Base-by-base conservation (phyloP, 2,888 invertebrate species). In the Oxystoma pomonae region DNA sequence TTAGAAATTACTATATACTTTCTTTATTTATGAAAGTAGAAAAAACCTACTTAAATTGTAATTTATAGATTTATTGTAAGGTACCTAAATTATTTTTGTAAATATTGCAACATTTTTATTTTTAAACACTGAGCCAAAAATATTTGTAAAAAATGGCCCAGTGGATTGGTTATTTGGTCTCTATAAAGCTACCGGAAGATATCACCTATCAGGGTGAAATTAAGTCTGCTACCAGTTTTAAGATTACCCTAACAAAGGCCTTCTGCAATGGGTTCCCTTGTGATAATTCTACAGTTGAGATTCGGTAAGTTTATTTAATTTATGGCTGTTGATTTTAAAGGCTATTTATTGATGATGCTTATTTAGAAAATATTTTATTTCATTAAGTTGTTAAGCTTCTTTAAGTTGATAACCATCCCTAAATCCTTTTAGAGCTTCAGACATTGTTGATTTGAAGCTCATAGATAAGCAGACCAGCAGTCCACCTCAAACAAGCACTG, bases 181-280 rank as follows among this genome's bases (percentile, higher is more conserved):
- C 94, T 17, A 88, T 95, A 65, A 89, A 90, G 77, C 87, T 86
- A 20, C 88, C 89, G 65, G 86, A 87, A 56, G 79, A 91, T 67
- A 93, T 93, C 57, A 88, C 88, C 65, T 95, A 91, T 77, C 94
- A 95, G 80, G 92, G 89, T 16, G 84, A 85, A 74, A 94, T 96
- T 67, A 81, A 86, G 61, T 85, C 86, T 72, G 89, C 93, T 20
- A 90, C 91, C 73, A 86, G 86, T 59, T 81, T 82, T 55, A 85
- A 86, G 58, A 86, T 96, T 68, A 90, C 91, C 1, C 84, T 96
- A 63, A 86, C 85, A 9, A 89, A 91, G 77, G 90, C 91, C 16
- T 94, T 92, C 78, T 87, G 91, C 68, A 93, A 96, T 82, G 95
- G 95, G 16, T 80, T 86, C 49, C 86, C 86, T 75, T 84, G 85